Base-by-base conservation (phyloP, 2,113 vertebrate species). In the Nanorana parkeri region DNA sequence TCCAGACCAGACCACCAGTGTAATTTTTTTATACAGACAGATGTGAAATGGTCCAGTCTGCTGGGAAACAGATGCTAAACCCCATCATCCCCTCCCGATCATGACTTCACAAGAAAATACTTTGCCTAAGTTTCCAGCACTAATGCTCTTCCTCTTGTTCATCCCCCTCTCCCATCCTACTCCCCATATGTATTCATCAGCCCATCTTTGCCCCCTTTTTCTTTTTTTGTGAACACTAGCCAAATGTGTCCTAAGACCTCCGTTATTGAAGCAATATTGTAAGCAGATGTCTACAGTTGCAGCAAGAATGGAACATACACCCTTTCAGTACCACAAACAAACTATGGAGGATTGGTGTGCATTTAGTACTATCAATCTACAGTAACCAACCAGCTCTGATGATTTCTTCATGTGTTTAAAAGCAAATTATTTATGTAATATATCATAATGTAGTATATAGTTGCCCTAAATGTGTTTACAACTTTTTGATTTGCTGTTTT, bases 281-380 rank as follows among this genome's bases (percentile, higher is more conserved):
- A 88, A 84, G 91, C 93, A 94, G 92, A 94, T 94, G 92, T 86
- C 81, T 84, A 71, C 83, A 78, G 85, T 29, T n/a, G 89, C 84
- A 86, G 89, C 90, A 90, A 85, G 80, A 0, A 76, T 56, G 80
- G 83, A 86, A 74, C 10, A 56, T 92, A 91, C 92, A 92, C 92
- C 86, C 90, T 0, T 87, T 72, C 69, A 0, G 0, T 5, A 4
- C 88, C 83, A 23, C 41, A n/a, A 41, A 55, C 15, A 60, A 17
- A 3, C 4, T 32, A 21, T 1, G 13, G 16, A 47, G 5, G 47
- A n/a, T n/a, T 73, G 17, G 52, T 16, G 3, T 17, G 55, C 28
- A 19, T 26, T 28, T 5, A 19, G 24, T 16, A 20, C 26, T 16
- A 11, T 72, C 16, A 55, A 23, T 61, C 4, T 63, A 24, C n/a